A percentile compares a stretch with the other conserved stretches of the same genome.
phyloP scores from a whole-genome alignment of 2,113 vertebrate species.

The Dunckerocampus dactyliophorus region DNA sequence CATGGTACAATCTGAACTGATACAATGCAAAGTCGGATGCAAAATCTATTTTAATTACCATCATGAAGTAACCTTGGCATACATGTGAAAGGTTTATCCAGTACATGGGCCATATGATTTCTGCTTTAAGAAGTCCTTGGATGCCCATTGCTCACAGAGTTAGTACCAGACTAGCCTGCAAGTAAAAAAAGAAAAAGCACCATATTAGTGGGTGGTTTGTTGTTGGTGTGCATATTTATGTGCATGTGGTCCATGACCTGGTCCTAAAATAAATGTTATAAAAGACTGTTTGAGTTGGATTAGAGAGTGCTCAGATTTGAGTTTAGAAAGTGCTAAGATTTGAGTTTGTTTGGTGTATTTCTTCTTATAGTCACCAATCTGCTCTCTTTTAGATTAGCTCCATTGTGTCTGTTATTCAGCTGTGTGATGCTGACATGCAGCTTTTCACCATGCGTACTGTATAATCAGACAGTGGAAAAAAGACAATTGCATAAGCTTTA shows the following conservation, averaged over 20 bases:
- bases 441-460: conserved; percentile 40
- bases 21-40: no score
- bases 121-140: no score
- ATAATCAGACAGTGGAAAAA: conserved; percentile 44
- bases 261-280: conserved; percentile 24
- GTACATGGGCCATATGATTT: no score
- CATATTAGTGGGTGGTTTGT: neutral
- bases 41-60: no score
- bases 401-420: conserved; percentile 29
- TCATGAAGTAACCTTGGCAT: no score
- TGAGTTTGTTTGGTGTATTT: conserved; percentile 28
- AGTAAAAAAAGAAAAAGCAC: no score
- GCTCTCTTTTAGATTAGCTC: conserved; percentile 25
- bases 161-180: no score
- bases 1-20: no score
- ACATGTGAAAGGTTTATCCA: no score
- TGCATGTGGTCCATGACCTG: conserved; percentile 3
- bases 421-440: conserved; percentile 31
- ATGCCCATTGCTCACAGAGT: no score
- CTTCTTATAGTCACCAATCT: conserved; percentile 36
- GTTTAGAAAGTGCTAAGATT: conserved; percentile 18
- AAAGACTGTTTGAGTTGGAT: conserved; percentile 46
- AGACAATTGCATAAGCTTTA: no score
- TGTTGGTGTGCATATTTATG: no score
- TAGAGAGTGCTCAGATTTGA: conserved; percentile 21